Percentiles rank a stretch among this genome's conserved stretches.
Conservation (phyloP, 2,888 invertebrate genomes). For the Brenthis daphne region DNA sequence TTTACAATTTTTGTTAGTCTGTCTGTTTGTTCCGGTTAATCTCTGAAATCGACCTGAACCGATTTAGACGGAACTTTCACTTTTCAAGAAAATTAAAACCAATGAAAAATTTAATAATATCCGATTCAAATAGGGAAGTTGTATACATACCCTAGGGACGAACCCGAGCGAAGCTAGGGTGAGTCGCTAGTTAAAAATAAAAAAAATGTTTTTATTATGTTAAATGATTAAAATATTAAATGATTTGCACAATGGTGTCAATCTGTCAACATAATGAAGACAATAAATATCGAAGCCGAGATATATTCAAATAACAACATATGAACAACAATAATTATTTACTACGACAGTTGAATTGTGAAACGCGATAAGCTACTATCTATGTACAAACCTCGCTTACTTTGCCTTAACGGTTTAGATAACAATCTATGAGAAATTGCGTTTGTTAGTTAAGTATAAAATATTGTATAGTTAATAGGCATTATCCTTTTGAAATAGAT, state of each 20-base stretch:
- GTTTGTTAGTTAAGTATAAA: conserved; percentile 31
- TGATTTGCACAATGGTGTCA: background rate
- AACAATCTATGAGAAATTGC: conserved; percentile 38
- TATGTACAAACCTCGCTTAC: conserved; percentile 35
- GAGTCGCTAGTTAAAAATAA: no score
- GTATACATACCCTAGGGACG: no score
- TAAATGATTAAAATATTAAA: background rate
- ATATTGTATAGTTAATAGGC: conserved; percentile 23
- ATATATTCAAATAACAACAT: conserved; percentile 36
- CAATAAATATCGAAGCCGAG: conserved; percentile 21
- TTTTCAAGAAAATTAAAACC: no score
- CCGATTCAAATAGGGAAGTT: no score
- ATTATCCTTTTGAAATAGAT: conserved; percentile 19
- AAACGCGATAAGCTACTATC: conserved; percentile 39
- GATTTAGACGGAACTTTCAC: no score
- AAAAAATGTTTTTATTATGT: no score
- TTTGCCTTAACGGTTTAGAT: conserved; percentile 34
- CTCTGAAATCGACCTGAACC: no score
- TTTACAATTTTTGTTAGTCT: no score
- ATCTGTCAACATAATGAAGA: conserved; percentile 10
- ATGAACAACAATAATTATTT: conserved; percentile 37
- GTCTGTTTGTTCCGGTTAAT: no score
- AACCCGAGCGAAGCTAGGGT: no score
- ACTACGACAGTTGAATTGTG: conserved; percentile 39
- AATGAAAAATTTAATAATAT: no score